These are phyloP conservation scores for Bolborhynchus lineola DNA, from an alignment of 2,113 vertebrate species.

Conservation along the genomic window DNA sequence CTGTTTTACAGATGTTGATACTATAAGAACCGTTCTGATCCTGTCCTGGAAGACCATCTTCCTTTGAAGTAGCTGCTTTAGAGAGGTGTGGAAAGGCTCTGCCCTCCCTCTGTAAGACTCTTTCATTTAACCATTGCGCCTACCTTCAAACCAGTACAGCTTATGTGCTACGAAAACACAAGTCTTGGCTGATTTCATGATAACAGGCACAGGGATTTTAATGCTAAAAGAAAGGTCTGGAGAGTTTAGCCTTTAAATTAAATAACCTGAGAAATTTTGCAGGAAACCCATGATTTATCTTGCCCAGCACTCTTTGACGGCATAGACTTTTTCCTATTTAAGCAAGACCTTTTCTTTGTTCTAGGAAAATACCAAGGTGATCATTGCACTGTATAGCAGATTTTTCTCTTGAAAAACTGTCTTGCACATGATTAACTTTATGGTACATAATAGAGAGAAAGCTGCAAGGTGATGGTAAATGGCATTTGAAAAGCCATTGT, in stretches of 20 bases:
- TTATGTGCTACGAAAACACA: background rate
- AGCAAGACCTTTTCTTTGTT: constrained; percentile 67
- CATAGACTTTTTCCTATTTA: constrained; percentile 37
- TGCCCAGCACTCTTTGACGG: constrained; percentile 25
- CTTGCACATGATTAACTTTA: constrained; percentile 69
- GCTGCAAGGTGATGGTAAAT: constrained; percentile 70
- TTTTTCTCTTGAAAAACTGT: constrained; percentile 67
- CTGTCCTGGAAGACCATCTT: background rate
- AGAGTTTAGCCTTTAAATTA: background rate
- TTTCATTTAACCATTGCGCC: background rate
- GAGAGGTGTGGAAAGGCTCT: background rate
- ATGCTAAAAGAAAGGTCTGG: background rate
- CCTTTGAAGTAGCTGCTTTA: background rate
- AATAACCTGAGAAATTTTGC: constrained; percentile 11
- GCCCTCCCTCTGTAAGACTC: background rate
- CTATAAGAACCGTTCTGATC: background rate
- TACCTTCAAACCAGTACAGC: background rate
- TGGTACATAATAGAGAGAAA: constrained; percentile 61
- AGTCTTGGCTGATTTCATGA: background rate
- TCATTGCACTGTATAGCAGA: constrained; percentile 48
- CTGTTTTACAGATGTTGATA: constrained; percentile 10
- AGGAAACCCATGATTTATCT: constrained; percentile 20
- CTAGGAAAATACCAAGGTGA: constrained; percentile 69
- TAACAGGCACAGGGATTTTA: background rate
- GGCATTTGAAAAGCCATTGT: constrained; percentile 61